These are phyloP conservation scores for Heliangelus exortis DNA, from an alignment of 2,797 vertebrate species.

Conservation along the genomic window DNA sequence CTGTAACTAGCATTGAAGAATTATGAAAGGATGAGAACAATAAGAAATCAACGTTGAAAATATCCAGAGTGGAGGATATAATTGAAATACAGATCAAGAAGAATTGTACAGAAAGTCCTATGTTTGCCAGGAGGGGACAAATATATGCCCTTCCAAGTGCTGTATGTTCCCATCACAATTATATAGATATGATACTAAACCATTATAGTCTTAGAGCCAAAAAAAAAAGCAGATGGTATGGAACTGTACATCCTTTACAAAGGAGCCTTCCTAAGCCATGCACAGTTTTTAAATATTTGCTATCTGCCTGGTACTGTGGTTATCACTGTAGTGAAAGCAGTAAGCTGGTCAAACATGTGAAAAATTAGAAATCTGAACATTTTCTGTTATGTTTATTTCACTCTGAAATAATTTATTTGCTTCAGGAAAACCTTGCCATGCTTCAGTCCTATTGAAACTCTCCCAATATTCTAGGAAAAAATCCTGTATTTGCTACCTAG, in stretches of 20 bases:
- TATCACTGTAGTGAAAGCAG: background rate
- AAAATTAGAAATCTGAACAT: slow-evolving; percentile 1
- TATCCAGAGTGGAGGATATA: background rate
- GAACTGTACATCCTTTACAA: background rate
- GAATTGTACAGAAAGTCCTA: background rate
- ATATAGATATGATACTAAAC: background rate
- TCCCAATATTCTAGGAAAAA: background rate
- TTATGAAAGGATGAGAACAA: background rate
- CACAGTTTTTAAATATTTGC: background rate
- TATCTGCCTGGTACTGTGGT: background rate
- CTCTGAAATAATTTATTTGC: background rate
- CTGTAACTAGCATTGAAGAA: background rate
- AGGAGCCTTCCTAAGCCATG: background rate
- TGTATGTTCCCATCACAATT: background rate
- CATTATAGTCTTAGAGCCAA: background rate
- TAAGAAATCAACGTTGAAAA: background rate
- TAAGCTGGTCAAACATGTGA: background rate
- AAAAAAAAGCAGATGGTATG: background rate
- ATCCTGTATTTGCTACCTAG: background rate
- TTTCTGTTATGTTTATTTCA: slow-evolving; percentile 1
- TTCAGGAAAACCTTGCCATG: background rate
- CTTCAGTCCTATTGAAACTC: background rate
- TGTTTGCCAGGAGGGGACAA: background rate
- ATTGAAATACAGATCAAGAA: background rate
- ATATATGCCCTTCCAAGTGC: background rate